Base-by-base conservation (phyloP, 2,888 invertebrate genomes). In the Diplazon laetatorius region DNA sequence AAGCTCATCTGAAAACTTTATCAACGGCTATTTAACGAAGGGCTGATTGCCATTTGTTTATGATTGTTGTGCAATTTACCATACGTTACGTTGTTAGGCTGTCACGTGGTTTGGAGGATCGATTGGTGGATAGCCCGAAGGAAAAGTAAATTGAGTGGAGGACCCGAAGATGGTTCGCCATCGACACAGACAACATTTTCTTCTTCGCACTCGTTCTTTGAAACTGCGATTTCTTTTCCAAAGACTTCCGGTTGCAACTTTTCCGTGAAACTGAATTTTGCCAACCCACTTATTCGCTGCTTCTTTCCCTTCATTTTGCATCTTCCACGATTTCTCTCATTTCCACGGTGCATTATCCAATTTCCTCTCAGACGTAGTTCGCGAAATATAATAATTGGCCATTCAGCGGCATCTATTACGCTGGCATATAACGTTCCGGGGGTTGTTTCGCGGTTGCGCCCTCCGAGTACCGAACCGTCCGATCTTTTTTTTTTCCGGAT, bases 381-480 rank as follows among this genome's bases (percentile, higher is more conserved):
- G 82, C 83, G 83, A 55, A 35, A 87, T 87, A 88, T 84, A 88
- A 89, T 89, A 89, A 89, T 89, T 88, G 89, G 87, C 86, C 85
- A 88, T 87, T 89, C 87, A 87, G 60, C 76, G 81, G 50, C 78
- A 37, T 65, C 65, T 57, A 9, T 65, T 59, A 8, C 16, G n/a
- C 16, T 10, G n/a, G n/a, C 14, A 0, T 8, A 10, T 46, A n/a
- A 5, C 42, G 46, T 14, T 14, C 16, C 10, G 16, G 57, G 55
- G 48, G 65, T 46, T 25, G 46, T 16, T 48, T 46, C 39, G 48
- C 48, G 37, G 20, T 57, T 20, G 14, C 8, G 6, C 52, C 12
- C 16, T 60, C 46, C 20, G 12, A 84, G 80, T 80, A 84, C 78
- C 85, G 85, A 85, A 86, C 87, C 86, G 84, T 84, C 82, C 39